Evolutionary conservation across 2,888 invertebrate species (phyloP).

Genomic region (Tipula unca): DNA sequence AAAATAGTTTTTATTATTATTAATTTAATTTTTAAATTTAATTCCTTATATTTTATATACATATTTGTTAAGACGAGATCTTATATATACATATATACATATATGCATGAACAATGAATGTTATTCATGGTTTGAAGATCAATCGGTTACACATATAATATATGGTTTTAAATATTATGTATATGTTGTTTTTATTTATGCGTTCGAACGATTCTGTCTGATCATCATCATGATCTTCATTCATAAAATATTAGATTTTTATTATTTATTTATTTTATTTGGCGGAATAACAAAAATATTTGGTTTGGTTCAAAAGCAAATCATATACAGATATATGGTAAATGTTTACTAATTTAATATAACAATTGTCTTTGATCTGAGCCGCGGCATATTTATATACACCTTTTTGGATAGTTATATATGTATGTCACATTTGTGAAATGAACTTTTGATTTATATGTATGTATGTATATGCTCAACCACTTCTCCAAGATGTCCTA

Average conservation of each 20-base stretch:
- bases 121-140: not conserved
- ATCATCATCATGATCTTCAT: slow-evolving; percentile 8
- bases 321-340: not conserved
- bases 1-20: not conserved
- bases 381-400: not conserved
- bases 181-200: not conserved
- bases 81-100: not conserved
- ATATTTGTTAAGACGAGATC: not conserved
- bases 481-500: not conserved
- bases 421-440: not conserved
- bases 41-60: not conserved
- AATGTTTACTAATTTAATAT: slow-evolving; percentile 8
- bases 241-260: not conserved
- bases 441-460: not conserved
- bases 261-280: not conserved
- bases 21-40: not conserved
- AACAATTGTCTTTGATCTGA: not conserved
- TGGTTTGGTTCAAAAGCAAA: not conserved
- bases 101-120: not conserved
- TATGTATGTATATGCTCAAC: too few species aligned
- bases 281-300: slow-evolving; percentile 14
- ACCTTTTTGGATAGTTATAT: not conserved
- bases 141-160: not conserved
- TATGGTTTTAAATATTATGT: not conserved
- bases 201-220: not conserved